Evolutionary conservation across 2,797 vertebrate species (phyloP).

Genomic region (Agapornis canus): DNA sequence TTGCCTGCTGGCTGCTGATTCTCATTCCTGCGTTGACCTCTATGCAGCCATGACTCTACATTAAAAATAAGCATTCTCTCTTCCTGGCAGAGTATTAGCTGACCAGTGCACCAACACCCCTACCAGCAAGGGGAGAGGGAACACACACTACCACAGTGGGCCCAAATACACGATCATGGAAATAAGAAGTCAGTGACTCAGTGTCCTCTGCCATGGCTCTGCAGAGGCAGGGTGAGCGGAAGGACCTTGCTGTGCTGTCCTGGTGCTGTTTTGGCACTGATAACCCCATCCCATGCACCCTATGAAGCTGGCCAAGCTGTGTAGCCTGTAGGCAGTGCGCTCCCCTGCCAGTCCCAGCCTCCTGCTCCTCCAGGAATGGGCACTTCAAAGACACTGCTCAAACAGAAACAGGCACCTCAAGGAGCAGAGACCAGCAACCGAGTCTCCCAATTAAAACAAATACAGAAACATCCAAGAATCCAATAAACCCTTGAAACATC

Average conservation of each 20-base stretch:
- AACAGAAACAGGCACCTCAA: not conserved
- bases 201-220: not conserved
- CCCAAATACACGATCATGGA: not conserved
- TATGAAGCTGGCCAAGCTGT: not conserved
- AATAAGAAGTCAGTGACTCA: not conserved
- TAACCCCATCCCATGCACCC: not conserved
- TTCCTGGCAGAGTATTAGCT: not conserved
- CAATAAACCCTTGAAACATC: not conserved
- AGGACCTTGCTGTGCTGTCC: not conserved
- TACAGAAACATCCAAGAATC: not conserved
- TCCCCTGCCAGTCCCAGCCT: not conserved
- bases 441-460: not conserved
- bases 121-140: not conserved
- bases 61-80: not conserved
- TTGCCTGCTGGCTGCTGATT: not conserved
- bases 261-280: not conserved
- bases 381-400: not conserved
- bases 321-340: rapidly evolving
- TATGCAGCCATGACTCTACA: not conserved
- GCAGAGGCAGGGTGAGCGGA: not conserved
- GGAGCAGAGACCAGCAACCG: not conserved
- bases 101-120: rapidly evolving
- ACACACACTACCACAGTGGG: not conserved
- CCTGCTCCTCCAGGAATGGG: not conserved
- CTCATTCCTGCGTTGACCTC: not conserved